Conservation (phyloP, 2,888 invertebrate genomes). For the Drosophila macrospina region DNA sequence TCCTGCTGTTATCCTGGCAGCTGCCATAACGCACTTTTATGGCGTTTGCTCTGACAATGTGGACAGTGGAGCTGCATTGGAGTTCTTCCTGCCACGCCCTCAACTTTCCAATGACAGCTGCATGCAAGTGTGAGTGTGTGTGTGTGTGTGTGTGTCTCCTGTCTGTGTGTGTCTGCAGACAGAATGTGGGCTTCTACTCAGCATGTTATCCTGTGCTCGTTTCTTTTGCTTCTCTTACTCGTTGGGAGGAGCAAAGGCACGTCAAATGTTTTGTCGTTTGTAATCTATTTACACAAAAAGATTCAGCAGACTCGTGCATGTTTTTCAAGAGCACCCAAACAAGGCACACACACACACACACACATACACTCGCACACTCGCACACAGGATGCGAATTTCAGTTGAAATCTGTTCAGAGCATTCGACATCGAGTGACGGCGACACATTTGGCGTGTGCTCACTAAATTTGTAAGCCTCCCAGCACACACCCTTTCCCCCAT, state of each 20-base stretch:
- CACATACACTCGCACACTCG: constrained; percentile 5
- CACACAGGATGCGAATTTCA: constrained; percentile 18
- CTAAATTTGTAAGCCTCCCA: constrained; percentile 13
- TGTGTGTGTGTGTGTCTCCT: background rate
- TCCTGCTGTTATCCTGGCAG: constrained; percentile 17
- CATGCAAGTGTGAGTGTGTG: background rate
- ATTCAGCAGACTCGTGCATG: constrained; percentile 54
- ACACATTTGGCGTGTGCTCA: constrained; percentile 37
- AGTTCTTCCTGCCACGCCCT: constrained; percentile 9
- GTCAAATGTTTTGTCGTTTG: constrained; percentile 83
- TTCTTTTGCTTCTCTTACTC: background rate
- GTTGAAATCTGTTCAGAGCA: constrained; percentile 21
- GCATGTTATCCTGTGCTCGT: constrained; percentile 10
- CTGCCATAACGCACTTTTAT: constrained; percentile 29
- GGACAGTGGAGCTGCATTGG: constrained; percentile 6
- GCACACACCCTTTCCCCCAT: background rate
- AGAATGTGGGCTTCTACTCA: constrained; percentile 23
- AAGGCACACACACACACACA: constrained; percentile 18
- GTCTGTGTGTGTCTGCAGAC: constrained; percentile 8
- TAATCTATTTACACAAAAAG: constrained; percentile 83
- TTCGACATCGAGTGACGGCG: constrained; percentile 22
- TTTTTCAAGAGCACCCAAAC: constrained; percentile 67
- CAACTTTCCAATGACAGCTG: constrained; percentile 15
- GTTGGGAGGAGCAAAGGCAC: constrained; percentile 37
- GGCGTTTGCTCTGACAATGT: constrained; percentile 27